Base-by-base conservation (phyloP, 2,797 vertebrate genomes). In the Fratercula arctica region DNA sequence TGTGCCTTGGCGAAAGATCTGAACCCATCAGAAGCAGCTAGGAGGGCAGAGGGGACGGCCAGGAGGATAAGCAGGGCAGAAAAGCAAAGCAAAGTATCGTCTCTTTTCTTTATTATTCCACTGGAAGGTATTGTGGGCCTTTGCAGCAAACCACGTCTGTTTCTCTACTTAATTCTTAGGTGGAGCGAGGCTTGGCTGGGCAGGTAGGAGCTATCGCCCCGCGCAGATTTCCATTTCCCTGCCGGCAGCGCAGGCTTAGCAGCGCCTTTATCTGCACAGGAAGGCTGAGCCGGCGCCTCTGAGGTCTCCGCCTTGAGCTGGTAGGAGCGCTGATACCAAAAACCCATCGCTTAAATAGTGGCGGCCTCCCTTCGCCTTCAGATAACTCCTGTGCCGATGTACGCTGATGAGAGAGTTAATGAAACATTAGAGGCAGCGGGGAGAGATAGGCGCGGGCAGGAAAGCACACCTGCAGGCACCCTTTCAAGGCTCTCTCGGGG, bases 381-480 rank as follows among this genome's bases (percentile, higher is more conserved):
- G 94, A 96, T 95, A 96, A 69, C 87, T 90, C 79, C 73, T 21
- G 11, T 35, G 87, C 69, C 35, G 90, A 80, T 82, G 67, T 9
- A 24, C 3, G 6, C 86, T 80, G 94, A 95, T 95, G 94, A 94
- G 94, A 93, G 91, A 80, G 86, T n/a, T 95, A 87, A 78, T 94
- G 92, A 93, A n/a, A 61, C 75, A 51, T 11, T 35, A 80, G 70
- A 79, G 69, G 75, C 28, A 16, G 82, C 1, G 39, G 51, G 83
- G 69, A 87, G 85, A 63, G 83, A 90, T 67, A 78, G 41, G 39
- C 35, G 25, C 9, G 0, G 78, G 80, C 92, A 96, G 95, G 95
- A 95, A 96, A 84, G 89, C 96, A 92, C 96, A 97, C 96, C 95
- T 97, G 96, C 95, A 95, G 80, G 25, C 75, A 24, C 13, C 28